These are phyloP conservation scores for Protobothrops flavoviridis DNA, from an alignment of 2,113 vertebrate species.

Conservation along the genomic window DNA sequence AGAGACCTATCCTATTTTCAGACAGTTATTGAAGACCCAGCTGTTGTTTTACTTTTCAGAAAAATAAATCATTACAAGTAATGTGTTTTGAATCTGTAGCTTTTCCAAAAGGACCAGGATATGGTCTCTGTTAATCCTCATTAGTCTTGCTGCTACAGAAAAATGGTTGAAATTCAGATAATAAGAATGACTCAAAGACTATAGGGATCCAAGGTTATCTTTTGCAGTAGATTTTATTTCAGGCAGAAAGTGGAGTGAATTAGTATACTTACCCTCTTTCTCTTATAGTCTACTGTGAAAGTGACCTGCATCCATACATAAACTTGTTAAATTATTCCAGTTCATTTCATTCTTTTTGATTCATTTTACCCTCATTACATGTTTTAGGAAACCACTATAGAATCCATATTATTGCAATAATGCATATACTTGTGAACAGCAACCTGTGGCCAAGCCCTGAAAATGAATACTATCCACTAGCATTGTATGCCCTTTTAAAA, in stretches of 20 bases:
- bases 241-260: neutral
- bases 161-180: constrained; percentile 44
- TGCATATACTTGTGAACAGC: constrained; percentile 66
- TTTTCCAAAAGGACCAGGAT: constrained; percentile 68
- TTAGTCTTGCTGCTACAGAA: constrained; percentile 48
- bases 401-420: constrained; percentile 69
- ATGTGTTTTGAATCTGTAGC: constrained; percentile 17
- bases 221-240: neutral
- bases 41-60: constrained; percentile 11
- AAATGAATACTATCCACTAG: neutral
- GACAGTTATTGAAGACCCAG: constrained; percentile 20
- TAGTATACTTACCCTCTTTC: constrained; percentile 7
- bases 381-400: constrained; percentile 44
- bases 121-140: constrained; percentile 64
- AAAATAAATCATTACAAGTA: neutral
- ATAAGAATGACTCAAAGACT: constrained; percentile 31
- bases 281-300: neutral
- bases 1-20: constrained; percentile 73
- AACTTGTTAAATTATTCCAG: neutral
- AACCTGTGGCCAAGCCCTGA: constrained; percentile 30
- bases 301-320: neutral
- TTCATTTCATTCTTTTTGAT: constrained; percentile 52
- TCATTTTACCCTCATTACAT: constrained; percentile 77
- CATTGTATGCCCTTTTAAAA: neutral
- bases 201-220: neutral